Evolutionary conservation across 2,113 vertebrate species (phyloP).

Genomic region (Neogale vison): DNA sequence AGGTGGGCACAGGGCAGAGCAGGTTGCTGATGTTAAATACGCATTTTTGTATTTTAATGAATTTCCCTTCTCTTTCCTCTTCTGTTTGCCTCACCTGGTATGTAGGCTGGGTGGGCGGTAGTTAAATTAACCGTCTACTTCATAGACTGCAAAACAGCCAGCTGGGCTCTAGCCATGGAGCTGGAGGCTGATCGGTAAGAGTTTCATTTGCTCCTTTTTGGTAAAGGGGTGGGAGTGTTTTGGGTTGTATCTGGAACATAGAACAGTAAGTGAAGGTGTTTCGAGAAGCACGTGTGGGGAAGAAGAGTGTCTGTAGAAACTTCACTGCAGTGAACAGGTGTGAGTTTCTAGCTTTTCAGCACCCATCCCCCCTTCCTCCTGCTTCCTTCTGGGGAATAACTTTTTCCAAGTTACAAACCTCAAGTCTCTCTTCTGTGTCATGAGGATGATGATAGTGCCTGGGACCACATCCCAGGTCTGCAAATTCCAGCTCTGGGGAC

Average conservation of each 20-base stretch:
- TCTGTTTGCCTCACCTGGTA: background rate
- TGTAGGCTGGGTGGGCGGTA: background rate
- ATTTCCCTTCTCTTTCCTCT: background rate
- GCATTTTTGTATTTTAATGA: background rate
- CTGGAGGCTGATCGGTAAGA: background rate
- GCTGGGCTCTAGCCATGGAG: background rate
- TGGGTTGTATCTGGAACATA: background rate
- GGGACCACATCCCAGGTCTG: background rate
- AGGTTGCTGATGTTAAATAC: background rate
- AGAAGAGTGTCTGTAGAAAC: background rate
- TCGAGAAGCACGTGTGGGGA: background rate
- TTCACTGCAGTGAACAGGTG: fast-evolving
- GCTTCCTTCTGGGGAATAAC: background rate
- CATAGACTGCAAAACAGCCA: background rate
- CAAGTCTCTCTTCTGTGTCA: background rate
- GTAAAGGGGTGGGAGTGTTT: background rate
- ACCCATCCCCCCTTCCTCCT: background rate
- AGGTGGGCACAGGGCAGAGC: fast-evolving
- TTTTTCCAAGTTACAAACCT: background rate
- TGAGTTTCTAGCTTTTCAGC: background rate
- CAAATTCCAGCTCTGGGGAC: background rate
- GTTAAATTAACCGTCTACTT: background rate
- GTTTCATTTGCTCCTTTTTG: conserved; percentile 2
- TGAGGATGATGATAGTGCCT: background rate
- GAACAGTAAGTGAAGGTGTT: background rate